These are phyloP conservation scores for Deilephila porcellus DNA, from an alignment of 2,888 invertebrate genomes.

Conservation along the genomic window DNA sequence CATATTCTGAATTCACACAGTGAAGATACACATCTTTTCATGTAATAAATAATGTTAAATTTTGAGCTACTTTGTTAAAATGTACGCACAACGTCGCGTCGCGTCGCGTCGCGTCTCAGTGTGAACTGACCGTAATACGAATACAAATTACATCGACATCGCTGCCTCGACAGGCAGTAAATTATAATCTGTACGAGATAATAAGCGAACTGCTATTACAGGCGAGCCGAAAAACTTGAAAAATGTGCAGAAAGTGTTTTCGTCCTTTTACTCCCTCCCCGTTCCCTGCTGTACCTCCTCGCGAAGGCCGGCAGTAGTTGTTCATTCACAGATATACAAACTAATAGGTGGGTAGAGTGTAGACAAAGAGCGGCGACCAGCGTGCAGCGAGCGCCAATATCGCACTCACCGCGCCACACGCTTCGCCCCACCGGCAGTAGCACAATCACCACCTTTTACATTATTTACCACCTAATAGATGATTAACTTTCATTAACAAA, in stretches of 20 bases:
- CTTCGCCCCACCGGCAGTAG: slow-evolving; percentile 11
- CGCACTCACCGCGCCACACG: slow-evolving; percentile 17
- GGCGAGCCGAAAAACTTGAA: background rate
- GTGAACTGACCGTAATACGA: too few relatives aligned
- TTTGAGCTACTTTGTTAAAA: too few relatives aligned
- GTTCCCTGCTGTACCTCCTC: too few relatives aligned
- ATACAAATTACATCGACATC: too few relatives aligned
- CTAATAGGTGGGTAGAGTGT: slow-evolving; percentile 33
- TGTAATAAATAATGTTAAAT: too few relatives aligned
- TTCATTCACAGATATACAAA: slow-evolving; percentile 36
- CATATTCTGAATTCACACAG: too few relatives aligned
- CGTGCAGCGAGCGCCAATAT: slow-evolving; percentile 27
- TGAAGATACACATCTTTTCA: too few relatives aligned
- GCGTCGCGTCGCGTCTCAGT: too few relatives aligned
- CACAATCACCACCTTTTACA: background rate
- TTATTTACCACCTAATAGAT: too few relatives aligned
- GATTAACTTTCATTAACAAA: background rate
- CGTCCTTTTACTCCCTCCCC: background rate
- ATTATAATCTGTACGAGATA: background rate
- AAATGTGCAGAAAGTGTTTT: background rate
- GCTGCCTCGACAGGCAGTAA: background rate
- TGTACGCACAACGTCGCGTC: too few relatives aligned
- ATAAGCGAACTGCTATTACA: background rate
- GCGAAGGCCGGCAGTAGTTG: too few relatives aligned
- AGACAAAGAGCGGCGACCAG: slow-evolving; percentile 35